phyloP scores from a whole-genome alignment of 2,113 vertebrate species.

The Sphaerodactylus townsendi region DNA sequence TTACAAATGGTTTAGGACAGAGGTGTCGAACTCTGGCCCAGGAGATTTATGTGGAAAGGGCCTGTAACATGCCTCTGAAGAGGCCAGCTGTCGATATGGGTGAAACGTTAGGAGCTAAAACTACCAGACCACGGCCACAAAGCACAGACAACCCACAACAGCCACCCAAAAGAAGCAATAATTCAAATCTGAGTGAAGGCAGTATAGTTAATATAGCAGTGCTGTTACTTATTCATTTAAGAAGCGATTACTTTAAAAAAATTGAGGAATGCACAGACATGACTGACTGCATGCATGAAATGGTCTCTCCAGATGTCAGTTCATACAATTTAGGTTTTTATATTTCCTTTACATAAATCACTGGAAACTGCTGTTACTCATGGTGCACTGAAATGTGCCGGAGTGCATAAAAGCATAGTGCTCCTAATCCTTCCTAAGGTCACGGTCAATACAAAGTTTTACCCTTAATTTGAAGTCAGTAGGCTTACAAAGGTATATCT shows the following conservation, averaged over 20 bases:
- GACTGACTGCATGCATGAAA: conserved; percentile 38
- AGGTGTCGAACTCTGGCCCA: too few relatives aligned
- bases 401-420: background rate
- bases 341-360: background rate
- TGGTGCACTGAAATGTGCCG: background rate
- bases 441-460: background rate
- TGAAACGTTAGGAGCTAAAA: too few relatives aligned
- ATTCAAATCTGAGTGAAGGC: conserved; percentile 36
- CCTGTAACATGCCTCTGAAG: too few relatives aligned
- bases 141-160: too few relatives aligned
- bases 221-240: conserved; percentile 32
- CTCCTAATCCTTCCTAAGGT: conserved; percentile 3
- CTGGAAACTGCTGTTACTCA: background rate
- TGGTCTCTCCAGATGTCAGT: background rate
- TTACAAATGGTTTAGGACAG: too few relatives aligned
- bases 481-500: too few relatives aligned
- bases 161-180: conserved; percentile 40
- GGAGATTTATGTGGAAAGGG: too few relatives aligned
- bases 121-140: too few relatives aligned
- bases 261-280: conserved; percentile 44
- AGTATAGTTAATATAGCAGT: conserved; percentile 22
- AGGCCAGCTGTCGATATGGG: too few relatives aligned
- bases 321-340: conserved; percentile 11
- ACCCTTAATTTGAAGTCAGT: too few relatives aligned
- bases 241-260: conserved; percentile 39